Evolutionary conservation across 2,113 vertebrate species (phyloP), one percentile per base, ranked within the genome.

Genomic region (Struthidea cinerea): DNA sequence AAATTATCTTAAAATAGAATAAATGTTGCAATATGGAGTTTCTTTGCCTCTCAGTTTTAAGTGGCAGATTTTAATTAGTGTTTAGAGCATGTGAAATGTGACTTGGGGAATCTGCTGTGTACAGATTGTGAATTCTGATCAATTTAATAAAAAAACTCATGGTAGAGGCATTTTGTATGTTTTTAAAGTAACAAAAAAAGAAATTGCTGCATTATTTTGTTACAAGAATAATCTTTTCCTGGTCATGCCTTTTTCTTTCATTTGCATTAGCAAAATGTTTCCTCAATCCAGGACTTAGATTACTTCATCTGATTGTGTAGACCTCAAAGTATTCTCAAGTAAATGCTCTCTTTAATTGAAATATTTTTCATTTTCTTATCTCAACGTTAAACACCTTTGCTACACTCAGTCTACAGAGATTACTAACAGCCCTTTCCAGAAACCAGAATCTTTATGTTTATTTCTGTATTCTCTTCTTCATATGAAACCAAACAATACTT

Each of bases 251-350:
- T 70, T 47, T 85, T 71, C 33, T 94, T 94, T 90, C 12, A 84
- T 95, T 94, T 87, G 23, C 27, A 53, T 96, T 94, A 92, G 16
- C 32, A 87, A 95, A 84, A 32, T 79, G 10, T 77, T 95, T 94
- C 50, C 53, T 95, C 55, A 82, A 32, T 95, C 68, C 52, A 89
- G 61, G 52, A 85, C 8, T 95, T 77, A 88, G 68, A 89, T 74
- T 79, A 47, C 65, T 93, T 88, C 56, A 90, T 60, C 82, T 86
- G 50, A 76, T 63, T 84, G 35, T 56, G 30, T 64, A 86, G 64
- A 57, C 28, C 92, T 82, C 35, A 50, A 69, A 95, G 23, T 44
- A 79, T 93, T 68, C 42, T 82, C 44, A 69, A 68, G 24, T 81
- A 65, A 70, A 80, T 76, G 91, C 39, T 84, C 42, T 85, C 79